Conservation (phyloP, 2,797 vertebrate species). For the Carduelis carduelis region DNA sequence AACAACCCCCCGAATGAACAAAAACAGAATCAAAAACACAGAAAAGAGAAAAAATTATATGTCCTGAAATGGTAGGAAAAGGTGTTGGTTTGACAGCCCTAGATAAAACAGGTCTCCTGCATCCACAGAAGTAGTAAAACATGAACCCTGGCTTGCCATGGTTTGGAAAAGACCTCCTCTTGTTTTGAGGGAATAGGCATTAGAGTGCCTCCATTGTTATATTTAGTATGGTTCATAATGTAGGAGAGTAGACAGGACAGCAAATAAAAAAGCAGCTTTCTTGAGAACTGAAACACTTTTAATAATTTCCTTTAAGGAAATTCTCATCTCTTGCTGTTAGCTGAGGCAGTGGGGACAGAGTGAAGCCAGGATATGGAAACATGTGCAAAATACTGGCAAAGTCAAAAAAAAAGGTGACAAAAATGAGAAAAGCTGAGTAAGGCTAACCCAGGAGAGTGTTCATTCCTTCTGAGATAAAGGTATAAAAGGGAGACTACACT, state of each 20-base stretch:
- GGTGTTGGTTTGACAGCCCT: neutral
- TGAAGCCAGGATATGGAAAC: neutral
- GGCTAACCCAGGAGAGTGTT: neutral
- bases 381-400: neutral
- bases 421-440: neutral
- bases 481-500: neutral
- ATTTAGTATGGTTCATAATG: neutral
- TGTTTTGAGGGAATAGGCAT: neutral
- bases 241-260: neutral
- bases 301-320: neutral
- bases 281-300: neutral
- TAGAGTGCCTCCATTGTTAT: neutral
- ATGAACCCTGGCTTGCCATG: neutral
- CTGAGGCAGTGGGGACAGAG: neutral
- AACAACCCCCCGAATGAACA: fast-evolving
- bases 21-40: neutral
- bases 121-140: neutral
- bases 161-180: neutral
- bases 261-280: neutral
- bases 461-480: neutral
- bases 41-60: neutral
- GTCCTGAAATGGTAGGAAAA: neutral
- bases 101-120: neutral
- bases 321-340: neutral
- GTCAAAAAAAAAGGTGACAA: neutral